Evolutionary conservation across 2,888 invertebrate genomes (phyloP).

Genomic region (Drosophila neutralis): DNA sequence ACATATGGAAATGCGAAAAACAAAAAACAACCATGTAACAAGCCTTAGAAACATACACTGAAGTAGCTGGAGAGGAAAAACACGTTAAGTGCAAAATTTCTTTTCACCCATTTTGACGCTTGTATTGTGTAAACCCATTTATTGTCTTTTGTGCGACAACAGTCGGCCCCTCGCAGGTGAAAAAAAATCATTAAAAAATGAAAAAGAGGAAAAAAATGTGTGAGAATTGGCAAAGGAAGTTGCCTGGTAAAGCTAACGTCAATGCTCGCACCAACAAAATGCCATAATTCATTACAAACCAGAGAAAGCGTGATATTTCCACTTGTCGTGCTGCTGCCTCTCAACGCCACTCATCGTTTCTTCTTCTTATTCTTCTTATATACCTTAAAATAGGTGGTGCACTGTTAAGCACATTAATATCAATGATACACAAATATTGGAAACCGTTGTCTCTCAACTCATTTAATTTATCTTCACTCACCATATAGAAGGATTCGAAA

Average conservation of each 20-base stretch:
- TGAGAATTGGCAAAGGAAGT: slow-evolving; percentile 38
- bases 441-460: not conserved
- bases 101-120: slow-evolving; percentile 78
- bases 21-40: slow-evolving; percentile 48
- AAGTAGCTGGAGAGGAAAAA: slow-evolving; percentile 60
- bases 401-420: not conserved
- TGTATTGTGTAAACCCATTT: slow-evolving; percentile 45
- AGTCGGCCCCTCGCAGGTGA: slow-evolving; percentile 59
- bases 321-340: slow-evolving; percentile 26
- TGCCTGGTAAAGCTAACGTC: slow-evolving; percentile 55
- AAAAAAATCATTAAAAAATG: slow-evolving; percentile 49
- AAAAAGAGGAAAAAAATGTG: slow-evolving; percentile 17
- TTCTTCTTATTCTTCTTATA: slow-evolving; percentile 7
- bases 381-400: not conserved
- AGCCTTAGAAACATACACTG: slow-evolving; percentile 47
- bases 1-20: slow-evolving; percentile 39
- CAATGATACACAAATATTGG: not conserved
- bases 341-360: slow-evolving; percentile 45
- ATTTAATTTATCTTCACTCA: not conserved
- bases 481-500: not conserved
- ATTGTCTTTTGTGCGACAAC: slow-evolving; percentile 45
- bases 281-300: slow-evolving; percentile 81
- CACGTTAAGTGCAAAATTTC: slow-evolving; percentile 81
- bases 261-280: slow-evolving; percentile 51
- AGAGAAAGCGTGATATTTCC: slow-evolving; percentile 62